A percentile compares a stretch with the other conserved stretches of the same genome.
phyloP scores from a whole-genome alignment of 2,797 vertebrate species.

The Arrhamphus sclerolepis region DNA sequence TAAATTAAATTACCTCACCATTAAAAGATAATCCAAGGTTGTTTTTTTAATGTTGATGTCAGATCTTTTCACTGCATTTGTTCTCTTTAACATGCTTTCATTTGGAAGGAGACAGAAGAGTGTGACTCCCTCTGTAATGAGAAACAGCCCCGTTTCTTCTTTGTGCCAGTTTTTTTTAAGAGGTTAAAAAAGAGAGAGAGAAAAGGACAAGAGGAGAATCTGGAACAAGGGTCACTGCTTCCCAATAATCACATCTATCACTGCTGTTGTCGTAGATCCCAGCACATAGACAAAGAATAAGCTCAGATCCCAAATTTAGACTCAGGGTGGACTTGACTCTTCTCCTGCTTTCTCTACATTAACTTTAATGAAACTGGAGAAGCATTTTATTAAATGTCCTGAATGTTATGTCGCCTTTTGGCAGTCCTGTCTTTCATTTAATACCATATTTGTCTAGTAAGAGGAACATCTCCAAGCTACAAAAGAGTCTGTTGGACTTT shows the following conservation, averaged over 20 bases:
- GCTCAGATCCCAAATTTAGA: not conserved
- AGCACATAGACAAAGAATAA: not conserved
- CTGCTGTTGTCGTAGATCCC: not conserved
- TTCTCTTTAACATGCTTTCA: conserved; percentile 69
- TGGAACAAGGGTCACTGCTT: conserved; percentile 53
- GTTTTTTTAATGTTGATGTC: conserved; percentile 23
- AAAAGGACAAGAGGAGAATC: conserved; percentile 27
- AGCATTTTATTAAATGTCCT: not conserved
- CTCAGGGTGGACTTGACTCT: not conserved
- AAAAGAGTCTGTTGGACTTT: no score
- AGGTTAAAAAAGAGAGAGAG: conserved; percentile 13
- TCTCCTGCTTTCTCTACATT: conserved; percentile 1
- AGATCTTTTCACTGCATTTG: conserved; percentile 41
- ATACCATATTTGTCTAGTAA: conserved; percentile 3
- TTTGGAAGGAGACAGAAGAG: conserved; percentile 57
- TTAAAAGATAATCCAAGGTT: conserved; percentile 21
- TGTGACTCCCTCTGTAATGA: conserved; percentile 71
- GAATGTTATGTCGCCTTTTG: not conserved
- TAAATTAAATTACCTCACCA: conserved; percentile 15
- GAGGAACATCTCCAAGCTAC: not conserved
- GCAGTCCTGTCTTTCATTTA: not conserved
- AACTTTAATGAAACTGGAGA: not conserved
- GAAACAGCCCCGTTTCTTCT: conserved; percentile 64
- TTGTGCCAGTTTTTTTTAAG: conserved; percentile 46
- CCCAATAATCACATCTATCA: conserved; percentile 17